Percentiles rank a stretch among this genome's conserved stretches.
Conservation (phyloP, 2,888 invertebrate genomes). For the Linyphia triangularis region DNA sequence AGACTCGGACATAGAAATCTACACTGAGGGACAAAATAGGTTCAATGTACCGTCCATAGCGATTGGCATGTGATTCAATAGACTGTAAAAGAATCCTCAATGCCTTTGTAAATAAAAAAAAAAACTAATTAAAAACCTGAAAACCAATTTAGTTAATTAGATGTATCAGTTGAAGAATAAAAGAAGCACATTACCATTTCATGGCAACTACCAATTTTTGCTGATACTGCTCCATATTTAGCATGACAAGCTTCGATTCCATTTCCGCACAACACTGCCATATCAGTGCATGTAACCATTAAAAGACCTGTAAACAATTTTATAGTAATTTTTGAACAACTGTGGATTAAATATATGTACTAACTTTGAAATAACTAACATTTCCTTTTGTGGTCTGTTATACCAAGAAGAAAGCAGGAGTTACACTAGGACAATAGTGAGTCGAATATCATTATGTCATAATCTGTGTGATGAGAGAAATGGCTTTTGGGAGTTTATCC, state of each 20-base stretch:
- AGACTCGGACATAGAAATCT: conserved; percentile 97
- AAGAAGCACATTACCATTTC: conserved; percentile 87
- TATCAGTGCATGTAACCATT: conserved; percentile 97
- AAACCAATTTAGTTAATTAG: neutral
- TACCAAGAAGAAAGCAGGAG: too few relatives aligned
- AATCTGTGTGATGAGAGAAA: too few relatives aligned
- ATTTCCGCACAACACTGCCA: conserved; percentile 97
- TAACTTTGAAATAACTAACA: too few relatives aligned
- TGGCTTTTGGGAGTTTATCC: too few relatives aligned
- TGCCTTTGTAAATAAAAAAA: conserved; percentile 83
- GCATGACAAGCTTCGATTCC: conserved; percentile 94
- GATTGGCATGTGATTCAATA: conserved; percentile 94
- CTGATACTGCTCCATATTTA: conserved; percentile 95
- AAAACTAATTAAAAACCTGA: neutral
- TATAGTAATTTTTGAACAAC: too few relatives aligned
- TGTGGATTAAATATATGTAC: too few relatives aligned
- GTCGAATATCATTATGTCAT: too few relatives aligned
- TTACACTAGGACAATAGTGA: too few relatives aligned
- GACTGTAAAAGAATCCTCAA: conserved; percentile 94
- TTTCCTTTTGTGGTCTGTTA: too few relatives aligned
- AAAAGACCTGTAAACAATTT: conserved; percentile 84
- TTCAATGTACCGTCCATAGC: conserved; percentile 94
- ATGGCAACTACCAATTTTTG: conserved; percentile 93
- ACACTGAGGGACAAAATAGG: conserved; percentile 94
- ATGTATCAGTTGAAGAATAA: neutral